Conservation (phyloP, 2,797 vertebrate species). For the Phylloscopus collybita region DNA sequence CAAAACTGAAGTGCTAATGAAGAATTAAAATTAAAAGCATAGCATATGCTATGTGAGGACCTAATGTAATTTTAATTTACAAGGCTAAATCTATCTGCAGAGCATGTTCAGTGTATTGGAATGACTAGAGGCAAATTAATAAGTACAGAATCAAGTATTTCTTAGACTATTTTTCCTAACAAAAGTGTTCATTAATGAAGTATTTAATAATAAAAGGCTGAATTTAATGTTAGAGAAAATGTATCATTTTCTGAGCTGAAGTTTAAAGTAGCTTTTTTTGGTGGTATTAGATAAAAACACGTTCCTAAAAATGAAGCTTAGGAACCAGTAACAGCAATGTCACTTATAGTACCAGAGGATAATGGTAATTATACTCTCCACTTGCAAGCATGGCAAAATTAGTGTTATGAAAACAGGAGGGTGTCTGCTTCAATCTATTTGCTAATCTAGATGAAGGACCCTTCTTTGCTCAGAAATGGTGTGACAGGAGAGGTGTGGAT, state of each 20-base stretch:
- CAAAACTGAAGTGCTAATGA: neutral
- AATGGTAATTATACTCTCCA: neutral
- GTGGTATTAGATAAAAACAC: neutral
- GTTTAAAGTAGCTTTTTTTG: neutral
- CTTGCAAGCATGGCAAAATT: neutral
- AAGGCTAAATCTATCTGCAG: neutral
- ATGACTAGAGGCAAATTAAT: neutral
- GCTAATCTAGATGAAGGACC: slow-evolving; percentile 16
- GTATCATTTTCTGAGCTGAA: neutral
- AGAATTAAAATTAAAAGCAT: neutral
- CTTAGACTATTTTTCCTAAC: neutral
- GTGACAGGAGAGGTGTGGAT: slow-evolving; percentile 7
- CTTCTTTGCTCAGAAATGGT: slow-evolving; percentile 22
- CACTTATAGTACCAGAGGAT: neutral
- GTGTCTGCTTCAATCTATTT: neutral
- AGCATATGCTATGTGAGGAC: neutral
- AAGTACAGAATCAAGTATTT: neutral
- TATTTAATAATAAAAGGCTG: neutral
- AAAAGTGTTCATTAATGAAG: neutral
- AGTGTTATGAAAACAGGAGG: neutral
- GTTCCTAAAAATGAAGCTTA: slow-evolving; percentile 19
- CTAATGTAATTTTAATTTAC: neutral
- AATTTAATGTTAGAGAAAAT: neutral
- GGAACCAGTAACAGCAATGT: neutral
- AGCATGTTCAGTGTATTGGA: neutral